These are phyloP conservation scores for Recurvirostra avosetta DNA, from an alignment of 2,113 vertebrate species.

Conservation along the genomic window DNA sequence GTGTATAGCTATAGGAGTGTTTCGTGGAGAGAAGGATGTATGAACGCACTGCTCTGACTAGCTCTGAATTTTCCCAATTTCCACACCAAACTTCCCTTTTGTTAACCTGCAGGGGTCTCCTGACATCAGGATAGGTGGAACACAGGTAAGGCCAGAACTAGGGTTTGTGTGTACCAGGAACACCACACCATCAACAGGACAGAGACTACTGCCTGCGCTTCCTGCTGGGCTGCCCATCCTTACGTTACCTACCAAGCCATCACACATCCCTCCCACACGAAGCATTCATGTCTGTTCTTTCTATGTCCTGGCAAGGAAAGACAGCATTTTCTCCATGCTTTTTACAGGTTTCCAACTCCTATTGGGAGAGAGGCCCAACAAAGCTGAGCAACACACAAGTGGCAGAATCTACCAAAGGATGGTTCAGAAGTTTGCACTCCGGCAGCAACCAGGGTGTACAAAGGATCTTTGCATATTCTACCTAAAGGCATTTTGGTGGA, in stretches of 20 bases:
- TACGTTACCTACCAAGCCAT: rapidly evolving
- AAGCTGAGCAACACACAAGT: neutral
- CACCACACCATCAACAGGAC: neutral
- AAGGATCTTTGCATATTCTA: neutral
- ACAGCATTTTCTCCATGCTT: neutral
- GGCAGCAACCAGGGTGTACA: neutral
- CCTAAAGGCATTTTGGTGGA: neutral
- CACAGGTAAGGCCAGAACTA: neutral
- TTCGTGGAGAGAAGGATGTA: neutral
- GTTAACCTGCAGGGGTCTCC: neutral
- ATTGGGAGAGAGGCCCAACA: neutral
- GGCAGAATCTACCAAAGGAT: neutral
- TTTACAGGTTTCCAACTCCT: neutral
- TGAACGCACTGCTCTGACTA: neutral
- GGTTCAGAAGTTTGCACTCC: neutral
- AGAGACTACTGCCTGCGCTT: rapidly evolving
- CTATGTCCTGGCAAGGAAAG: neutral
- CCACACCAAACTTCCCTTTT: neutral
- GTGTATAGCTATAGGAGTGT: rapidly evolving
- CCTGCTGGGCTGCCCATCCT: neutral
- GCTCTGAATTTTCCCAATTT: neutral
- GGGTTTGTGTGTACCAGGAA: neutral
- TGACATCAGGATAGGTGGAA: too few species aligned
- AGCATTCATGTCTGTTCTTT: neutral
- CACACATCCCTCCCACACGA: rapidly evolving